Evolutionary conservation across 2,888 invertebrate genomes (phyloP), one percentile per base, ranked within the genome.

Genomic region (Hirtodrosophila duncani): DNA sequence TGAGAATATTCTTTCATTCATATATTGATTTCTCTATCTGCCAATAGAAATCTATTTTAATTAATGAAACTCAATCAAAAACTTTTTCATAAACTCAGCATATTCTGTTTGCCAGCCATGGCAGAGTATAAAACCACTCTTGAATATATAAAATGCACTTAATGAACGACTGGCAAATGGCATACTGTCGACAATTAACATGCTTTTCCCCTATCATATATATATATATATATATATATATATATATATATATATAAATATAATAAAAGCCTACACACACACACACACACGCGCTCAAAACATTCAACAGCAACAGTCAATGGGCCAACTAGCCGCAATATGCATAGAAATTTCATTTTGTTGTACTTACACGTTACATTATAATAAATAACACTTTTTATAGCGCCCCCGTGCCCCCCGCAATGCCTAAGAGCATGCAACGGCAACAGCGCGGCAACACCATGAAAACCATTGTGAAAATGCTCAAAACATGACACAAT

Each of bases 141-240:
- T 62, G 62, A 41, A 46, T 38, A 55, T 48, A 17, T 34, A 62
- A 62, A 70, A 63, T 61, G 39, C 41, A 36, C 43, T 59, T 56
- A 63, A 81, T 65, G 41, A 77, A 68, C 50, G 59, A n/a, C 53
- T n/a, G n/a, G n/a, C n/a, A n/a, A n/a, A n/a, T n/a, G n/a, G 53
- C 46, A 55, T 48, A 59, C 56, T 57, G 50, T 24, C 27, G 48
- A 41, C 66, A 74, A 78, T 61, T 63, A 63, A 41, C 20, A 49
- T 50, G 46, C 46, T 21, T 39, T 52, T 38, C 39, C 37, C 46
- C 37, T 18, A 51, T 44, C 24, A 43, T 24, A 43, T 23, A 50
- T 55, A 36, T 30, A 34, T 38, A 48, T 48, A 29, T 30, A 18
- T 21, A 26, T 10, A 17, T 26, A n/a, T n/a, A n/a, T n/a, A n/a